Conservation (phyloP, 2,797 vertebrate genomes). For the Pipistrellus nathusii region DNA sequence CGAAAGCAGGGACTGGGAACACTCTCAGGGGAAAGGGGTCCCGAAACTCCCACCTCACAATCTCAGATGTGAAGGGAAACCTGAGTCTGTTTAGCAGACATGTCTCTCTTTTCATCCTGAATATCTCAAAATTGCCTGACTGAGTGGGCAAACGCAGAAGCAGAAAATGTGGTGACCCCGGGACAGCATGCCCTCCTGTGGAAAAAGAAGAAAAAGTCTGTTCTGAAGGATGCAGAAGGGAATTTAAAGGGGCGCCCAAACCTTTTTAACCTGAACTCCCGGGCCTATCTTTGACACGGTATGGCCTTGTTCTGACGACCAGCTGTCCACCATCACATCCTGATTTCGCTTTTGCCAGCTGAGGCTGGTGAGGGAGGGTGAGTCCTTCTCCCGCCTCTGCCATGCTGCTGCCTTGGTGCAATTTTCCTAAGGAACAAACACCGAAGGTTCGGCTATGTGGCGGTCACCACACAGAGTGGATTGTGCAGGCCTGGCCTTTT, state of each 20-base stretch:
- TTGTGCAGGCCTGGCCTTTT: background rate
- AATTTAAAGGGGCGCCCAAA: background rate
- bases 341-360: background rate
- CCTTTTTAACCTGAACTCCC: background rate
- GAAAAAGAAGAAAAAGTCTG: background rate
- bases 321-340: background rate
- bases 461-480: background rate
- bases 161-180: background rate
- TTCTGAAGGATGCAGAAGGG: background rate
- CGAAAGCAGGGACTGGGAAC: accelerated
- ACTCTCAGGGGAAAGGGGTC: background rate
- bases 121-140: accelerated
- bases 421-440: background rate
- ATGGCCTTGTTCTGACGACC: background rate
- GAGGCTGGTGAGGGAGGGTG: too few species aligned
- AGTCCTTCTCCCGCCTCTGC: too few species aligned
- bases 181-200: background rate
- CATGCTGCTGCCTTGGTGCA: accelerated
- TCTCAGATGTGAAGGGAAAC: background rate
- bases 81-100: background rate
- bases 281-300: accelerated
- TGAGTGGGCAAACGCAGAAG: too few species aligned
- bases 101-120: background rate
- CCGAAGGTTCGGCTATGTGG: too few species aligned
- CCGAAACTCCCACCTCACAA: accelerated